phyloP scores from a whole-genome alignment of 2,888 invertebrate genomes.

The Graphium colonna region DNA sequence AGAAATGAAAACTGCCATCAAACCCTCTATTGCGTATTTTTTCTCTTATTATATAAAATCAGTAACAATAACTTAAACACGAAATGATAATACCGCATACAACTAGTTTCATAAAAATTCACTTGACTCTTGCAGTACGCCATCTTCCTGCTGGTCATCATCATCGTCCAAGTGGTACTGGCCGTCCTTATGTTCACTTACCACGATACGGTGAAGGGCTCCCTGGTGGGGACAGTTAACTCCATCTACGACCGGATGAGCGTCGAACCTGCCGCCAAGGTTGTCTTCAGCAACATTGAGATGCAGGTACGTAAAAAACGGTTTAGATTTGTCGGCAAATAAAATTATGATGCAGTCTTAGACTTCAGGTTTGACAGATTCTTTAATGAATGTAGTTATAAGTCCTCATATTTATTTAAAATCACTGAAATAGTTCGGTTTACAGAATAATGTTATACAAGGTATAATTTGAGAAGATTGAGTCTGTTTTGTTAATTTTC shows the following conservation, averaged over 20 bases:
- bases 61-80: background rate
- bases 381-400: too few species aligned
- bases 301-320: slow-evolving; percentile 76
- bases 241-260: slow-evolving; percentile 47
- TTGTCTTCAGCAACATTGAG: slow-evolving; percentile 83
- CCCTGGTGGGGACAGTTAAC: slow-evolving; percentile 64
- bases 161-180: slow-evolving; percentile 86
- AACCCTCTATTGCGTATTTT: background rate
- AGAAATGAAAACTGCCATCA: background rate
- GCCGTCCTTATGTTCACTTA: slow-evolving; percentile 84
- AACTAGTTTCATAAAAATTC: background rate
- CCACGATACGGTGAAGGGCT: slow-evolving; percentile 73
- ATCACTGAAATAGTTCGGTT: too few species aligned
- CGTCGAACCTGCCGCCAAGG: slow-evolving; percentile 61
- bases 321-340: too few species aligned
- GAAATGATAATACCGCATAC: background rate
- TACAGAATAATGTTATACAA: too few species aligned
- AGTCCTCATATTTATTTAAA: too few species aligned
- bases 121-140: slow-evolving; percentile 82
- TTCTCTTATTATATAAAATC: background rate
- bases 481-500: too few species aligned
- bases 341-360: too few species aligned
- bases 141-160: slow-evolving; percentile 84
- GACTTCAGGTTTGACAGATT: too few species aligned
- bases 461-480: too few species aligned